Base-by-base conservation (phyloP, 2,797 vertebrate species). In the Coregonus sp. region DNA sequence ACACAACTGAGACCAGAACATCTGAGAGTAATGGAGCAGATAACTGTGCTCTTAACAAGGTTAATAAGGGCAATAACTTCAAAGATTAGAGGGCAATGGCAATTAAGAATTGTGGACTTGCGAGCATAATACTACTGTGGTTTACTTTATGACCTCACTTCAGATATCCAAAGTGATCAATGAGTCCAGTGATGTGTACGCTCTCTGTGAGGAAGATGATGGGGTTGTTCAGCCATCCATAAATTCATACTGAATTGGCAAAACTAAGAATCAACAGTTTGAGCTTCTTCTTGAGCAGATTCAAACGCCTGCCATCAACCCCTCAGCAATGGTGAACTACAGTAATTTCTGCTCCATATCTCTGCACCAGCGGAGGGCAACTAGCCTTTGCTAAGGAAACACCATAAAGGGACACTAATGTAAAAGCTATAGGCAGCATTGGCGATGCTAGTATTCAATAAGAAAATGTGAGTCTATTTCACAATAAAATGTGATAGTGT, bases 371-470 rank as follows among this genome's bases (percentile, higher is more conserved):
- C 2, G 18, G 54, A 59, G 54, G 54, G 54, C 18, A 59, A 59
- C 16, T n/a, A 2, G 14, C n/a, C 56, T 20, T 59, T 47, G 40
- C 40, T 47, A 47, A 47, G 40, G 2, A 9, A 76, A 70, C 66
- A 63, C 33, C 75, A 52, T n/a, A 31, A 75, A 5, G 15, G 50
- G 51, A 63, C 29, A 65, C 81, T 80, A 71, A 47, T 72, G 63
- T 71, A 76, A 77, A 76, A 79, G 37, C 63, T 18, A 78, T 7
- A 5, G 7, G 40, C 72, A 72, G 29, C 33, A 1, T 67, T 73
- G 73, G 61, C 75, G 1, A 35, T 31, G 37, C 12, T 70, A 78
- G 77, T 80, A 66, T 16, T 47, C 9, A 47, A 12, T 47, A 2
- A 47, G 11, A 11, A 2, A 2, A 12, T 12, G 11, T 47, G 9